Evolutionary conservation across 2,113 vertebrate genomes (phyloP).

Genomic region (Pachycephala philippinensis): DNA sequence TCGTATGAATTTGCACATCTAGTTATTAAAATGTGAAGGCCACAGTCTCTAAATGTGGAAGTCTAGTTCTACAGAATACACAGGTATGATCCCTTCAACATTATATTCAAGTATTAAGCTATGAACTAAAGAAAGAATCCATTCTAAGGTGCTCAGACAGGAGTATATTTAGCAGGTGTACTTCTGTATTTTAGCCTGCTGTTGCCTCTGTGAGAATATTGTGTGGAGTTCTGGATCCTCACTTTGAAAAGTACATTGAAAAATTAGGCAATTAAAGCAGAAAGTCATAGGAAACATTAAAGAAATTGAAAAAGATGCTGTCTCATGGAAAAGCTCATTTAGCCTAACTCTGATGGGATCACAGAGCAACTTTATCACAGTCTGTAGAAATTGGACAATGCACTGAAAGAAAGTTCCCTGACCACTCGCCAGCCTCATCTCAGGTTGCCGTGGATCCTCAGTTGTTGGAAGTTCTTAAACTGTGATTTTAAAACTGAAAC

Average conservation of each 20-base stretch:
- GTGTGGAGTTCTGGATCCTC: not conserved
- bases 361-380: not conserved
- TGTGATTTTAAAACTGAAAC: not conserved
- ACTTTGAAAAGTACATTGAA: conserved; percentile 14
- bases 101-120: not conserved
- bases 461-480: not conserved
- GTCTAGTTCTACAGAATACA: not conserved
- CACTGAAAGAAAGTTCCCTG: not conserved
- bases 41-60: not conserved
- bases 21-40: not conserved
- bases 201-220: not conserved
- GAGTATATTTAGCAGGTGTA: not conserved
- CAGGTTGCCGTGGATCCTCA: accelerated
- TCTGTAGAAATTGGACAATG: not conserved
- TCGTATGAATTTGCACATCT: not conserved
- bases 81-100: not conserved
- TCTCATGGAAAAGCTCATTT: conserved; percentile 21
- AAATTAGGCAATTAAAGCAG: conserved; percentile 9
- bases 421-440: not conserved
- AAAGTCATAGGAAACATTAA: conserved; percentile 35
- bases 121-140: not conserved
- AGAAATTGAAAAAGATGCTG: conserved; percentile 41
- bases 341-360: not conserved
- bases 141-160: not conserved
- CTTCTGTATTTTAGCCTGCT: not conserved